These are phyloP conservation scores for Ptychoptera albimana DNA, from an alignment of 2,888 invertebrate species.

Conservation along the genomic window DNA sequence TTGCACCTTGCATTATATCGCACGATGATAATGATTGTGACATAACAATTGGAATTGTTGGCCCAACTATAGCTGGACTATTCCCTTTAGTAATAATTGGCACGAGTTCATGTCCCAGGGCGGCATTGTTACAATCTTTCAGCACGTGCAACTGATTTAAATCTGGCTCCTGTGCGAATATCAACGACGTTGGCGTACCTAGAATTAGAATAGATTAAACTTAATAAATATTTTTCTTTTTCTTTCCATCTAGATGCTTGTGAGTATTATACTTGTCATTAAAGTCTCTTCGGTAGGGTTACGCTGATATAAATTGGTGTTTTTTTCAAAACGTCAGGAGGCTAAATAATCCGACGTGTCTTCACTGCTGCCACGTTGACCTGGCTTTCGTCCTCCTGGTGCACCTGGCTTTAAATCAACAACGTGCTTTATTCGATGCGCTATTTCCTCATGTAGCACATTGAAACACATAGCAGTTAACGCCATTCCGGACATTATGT, in stretches of 20 bases:
- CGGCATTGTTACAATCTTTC: constrained; percentile 26
- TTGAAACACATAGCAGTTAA: constrained; percentile 84
- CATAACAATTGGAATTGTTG: not conserved
- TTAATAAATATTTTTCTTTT: not conserved
- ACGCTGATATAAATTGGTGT: constrained; percentile 31
- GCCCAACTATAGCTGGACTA: constrained; percentile 1
- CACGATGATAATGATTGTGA: not conserved
- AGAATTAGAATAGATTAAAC: constrained; percentile 5
- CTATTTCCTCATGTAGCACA: constrained; percentile 76
- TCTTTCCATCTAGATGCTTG: not conserved
- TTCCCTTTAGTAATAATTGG: constrained; percentile 24
- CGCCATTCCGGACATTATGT: constrained; percentile 74
- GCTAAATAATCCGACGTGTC: constrained; percentile 19
- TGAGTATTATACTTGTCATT: constrained; percentile 16
- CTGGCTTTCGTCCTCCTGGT: constrained; percentile 16
- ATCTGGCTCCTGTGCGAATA: constrained; percentile 20
- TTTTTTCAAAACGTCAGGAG: constrained; percentile 29
- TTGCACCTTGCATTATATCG: too few species aligned
- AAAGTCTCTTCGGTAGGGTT: constrained; percentile 42
- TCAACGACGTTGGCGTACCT: constrained; percentile 37
- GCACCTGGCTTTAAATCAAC: constrained; percentile 16
- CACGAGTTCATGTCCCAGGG: constrained; percentile 25
- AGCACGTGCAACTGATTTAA: constrained; percentile 24
- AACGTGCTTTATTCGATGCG: constrained; percentile 58
- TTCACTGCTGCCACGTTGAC: constrained; percentile 15